Conservation (phyloP, 2,113 vertebrate species). For the Notarius quadriscutis region DNA sequence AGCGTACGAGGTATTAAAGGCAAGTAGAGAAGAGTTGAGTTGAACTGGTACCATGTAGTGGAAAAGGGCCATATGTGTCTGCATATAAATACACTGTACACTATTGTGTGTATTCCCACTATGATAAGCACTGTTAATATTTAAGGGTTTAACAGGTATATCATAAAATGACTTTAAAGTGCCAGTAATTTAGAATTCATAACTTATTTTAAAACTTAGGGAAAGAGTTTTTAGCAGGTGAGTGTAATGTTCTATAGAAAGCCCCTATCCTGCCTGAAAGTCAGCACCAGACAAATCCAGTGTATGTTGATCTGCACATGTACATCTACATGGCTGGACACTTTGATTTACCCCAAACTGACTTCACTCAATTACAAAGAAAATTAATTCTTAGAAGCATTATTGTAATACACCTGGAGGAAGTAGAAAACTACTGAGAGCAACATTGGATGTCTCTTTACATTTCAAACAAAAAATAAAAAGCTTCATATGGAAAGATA, state of each 20-base stretch:
- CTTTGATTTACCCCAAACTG: neutral
- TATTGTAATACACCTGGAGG: neutral
- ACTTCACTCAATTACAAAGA: neutral
- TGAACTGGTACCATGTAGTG: too few species aligned
- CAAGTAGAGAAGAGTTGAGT: too few species aligned
- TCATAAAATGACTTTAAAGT: constrained; percentile 4
- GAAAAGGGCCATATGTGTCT: neutral
- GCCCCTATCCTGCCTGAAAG: neutral
- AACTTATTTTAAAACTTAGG: constrained; percentile 2
- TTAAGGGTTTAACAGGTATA: neutral
- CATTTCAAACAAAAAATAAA: neutral
- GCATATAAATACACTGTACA: constrained; percentile 6
- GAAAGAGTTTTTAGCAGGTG: constrained; percentile 7
- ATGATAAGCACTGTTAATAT: constrained; percentile 4
- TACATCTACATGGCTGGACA: neutral
- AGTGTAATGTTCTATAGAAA: neutral
- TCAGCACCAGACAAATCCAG: neutral
- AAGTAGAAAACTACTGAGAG: neutral
- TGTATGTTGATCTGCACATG: neutral
- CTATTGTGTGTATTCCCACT: neutral
- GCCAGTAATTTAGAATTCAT: neutral
- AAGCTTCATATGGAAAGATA: neutral
- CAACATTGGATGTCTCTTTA: neutral
- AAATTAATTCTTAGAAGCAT: neutral
- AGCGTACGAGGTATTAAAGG: too few species aligned